Percentiles rank a stretch among this genome's conserved stretches.
Evolutionary conservation across 2,888 invertebrate species (phyloP).

Genomic region (Bellardia pandia): DNA sequence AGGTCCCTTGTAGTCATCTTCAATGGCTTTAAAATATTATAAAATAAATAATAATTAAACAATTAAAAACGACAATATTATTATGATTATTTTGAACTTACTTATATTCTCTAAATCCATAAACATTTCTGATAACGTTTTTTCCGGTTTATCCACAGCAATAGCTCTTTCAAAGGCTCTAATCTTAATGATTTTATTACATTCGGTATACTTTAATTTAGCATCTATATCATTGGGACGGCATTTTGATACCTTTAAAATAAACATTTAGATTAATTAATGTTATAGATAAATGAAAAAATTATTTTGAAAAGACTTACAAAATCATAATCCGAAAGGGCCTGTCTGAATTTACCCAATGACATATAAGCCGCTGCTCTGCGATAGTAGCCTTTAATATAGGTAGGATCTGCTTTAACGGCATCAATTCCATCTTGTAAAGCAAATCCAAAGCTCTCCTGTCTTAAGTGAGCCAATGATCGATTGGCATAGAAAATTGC

Average conservation of each 20-base stretch:
- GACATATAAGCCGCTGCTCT: slow-evolving; percentile 99
- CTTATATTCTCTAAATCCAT: slow-evolving; percentile 95
- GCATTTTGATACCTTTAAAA: slow-evolving; percentile 91
- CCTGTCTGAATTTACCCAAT: slow-evolving; percentile 97
- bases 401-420: slow-evolving; percentile 94
- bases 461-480: slow-evolving; percentile 96
- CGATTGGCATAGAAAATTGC: slow-evolving; percentile 97
- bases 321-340: slow-evolving; percentile 97
- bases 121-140: slow-evolving; percentile 92
- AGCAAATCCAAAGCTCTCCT: slow-evolving; percentile 98
- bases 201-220: slow-evolving; percentile 95
- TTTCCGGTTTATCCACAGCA: slow-evolving; percentile 94
- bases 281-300: background rate
- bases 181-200: slow-evolving; percentile 97
- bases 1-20: slow-evolving; percentile 97
- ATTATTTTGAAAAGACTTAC: slow-evolving; percentile 85
- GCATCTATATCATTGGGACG: slow-evolving; percentile 98
- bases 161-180: slow-evolving; percentile 98
- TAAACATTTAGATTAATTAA: background rate
- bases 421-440: slow-evolving; percentile 95
- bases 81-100: slow-evolving; percentile 82
- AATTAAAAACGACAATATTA: background rate
- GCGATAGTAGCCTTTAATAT: slow-evolving; percentile 98
- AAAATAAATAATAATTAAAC: background rate
- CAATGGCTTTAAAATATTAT: slow-evolving; percentile 89